Base-by-base conservation (phyloP, 2,113 vertebrate genomes). In the Orthochromis indermauri region DNA sequence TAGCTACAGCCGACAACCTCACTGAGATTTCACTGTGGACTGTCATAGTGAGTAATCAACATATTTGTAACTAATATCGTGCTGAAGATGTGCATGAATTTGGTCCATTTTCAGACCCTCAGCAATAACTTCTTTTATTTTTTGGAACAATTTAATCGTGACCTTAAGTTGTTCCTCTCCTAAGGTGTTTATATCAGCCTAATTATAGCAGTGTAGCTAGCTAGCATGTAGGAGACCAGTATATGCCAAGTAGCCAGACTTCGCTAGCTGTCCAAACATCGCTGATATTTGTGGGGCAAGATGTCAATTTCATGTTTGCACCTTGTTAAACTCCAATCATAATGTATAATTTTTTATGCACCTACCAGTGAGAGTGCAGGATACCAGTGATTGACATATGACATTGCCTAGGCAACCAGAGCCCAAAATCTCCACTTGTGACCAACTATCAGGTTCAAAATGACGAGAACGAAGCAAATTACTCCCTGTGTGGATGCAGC, bases 401-500 rank as follows among this genome's bases (percentile, higher is more conserved):
- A 19, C 40, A 76, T 73, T 45, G 9, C 9, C 40, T 73, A 26
- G 40, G 68, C 21, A 73, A 73, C 68, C 13, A 14, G 8, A 73
- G 21, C 37, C 13, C 5, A 17, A 45, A 73, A 45, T 26, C 3
- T 26, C 66, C 66, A 16, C 12, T 24, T 40, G n/a, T 40, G 66
- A 42, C 35, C 8, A 0, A 13, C 66, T 6, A 9, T 40, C 12
- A 24, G 66, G 12, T 68, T 68, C 35, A 68, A 40, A 68, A 21
- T 71, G 35, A 42, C 2, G 35, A 40, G 33, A 68, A 68, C 7
- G 1, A 40, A 68, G 19, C 2, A 40, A 40, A 40, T 40, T 6
- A 40, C 21, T 71, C n/a, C 5, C 13, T 0, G n/a, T 42, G 12
- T 71, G 37, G 37, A 42, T 12, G 13, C n/a, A 71, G n/a, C 0